A percentile compares a stretch with the other conserved stretches of the same genome.
Evolutionary conservation across 2,888 invertebrate genomes (phyloP).

Genomic region (Parasteatoda lunata): DNA sequence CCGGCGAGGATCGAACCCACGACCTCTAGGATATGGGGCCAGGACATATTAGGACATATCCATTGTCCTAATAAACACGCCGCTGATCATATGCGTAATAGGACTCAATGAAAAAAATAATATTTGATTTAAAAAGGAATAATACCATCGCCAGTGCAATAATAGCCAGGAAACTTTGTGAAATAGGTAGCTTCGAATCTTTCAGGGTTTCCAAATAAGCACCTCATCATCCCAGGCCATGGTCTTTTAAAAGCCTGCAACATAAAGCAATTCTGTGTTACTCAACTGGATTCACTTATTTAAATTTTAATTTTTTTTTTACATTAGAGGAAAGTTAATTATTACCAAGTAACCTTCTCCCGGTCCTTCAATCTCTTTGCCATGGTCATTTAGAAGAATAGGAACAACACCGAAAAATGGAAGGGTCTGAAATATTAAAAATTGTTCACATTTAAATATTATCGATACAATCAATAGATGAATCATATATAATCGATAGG

Average conservation of each 20-base stretch:
- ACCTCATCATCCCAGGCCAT: conserved; percentile 99
- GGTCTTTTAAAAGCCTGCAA: conserved; percentile 83
- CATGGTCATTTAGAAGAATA: conserved; percentile 88
- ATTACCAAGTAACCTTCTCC: conserved; percentile 92
- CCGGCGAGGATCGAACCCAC: no score
- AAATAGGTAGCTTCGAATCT: conserved; percentile 92
- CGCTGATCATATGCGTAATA: no score
- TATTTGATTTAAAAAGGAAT: no score
- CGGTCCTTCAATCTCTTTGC: conserved; percentile 87
- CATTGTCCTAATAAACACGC: no score
- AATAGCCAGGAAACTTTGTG: conserved; percentile 95
- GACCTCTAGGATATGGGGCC: no score
- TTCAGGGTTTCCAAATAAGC: conserved; percentile 91
- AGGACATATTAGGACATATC: no score
- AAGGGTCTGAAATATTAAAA: conserved; percentile 75
- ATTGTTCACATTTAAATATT: no score
- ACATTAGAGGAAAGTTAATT: not conserved
- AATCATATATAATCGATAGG: no score
- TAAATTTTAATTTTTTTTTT: not conserved
- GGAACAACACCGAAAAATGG: conserved; percentile 98
- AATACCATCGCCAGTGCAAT: conserved; percentile 97
- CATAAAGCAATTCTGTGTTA: no score
- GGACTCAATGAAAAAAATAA: no score
- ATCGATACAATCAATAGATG: no score
- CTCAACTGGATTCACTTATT: not conserved